Evolutionary conservation across 2,888 invertebrate species (phyloP).

Genomic region (Zhengitettix transpicula): DNA sequence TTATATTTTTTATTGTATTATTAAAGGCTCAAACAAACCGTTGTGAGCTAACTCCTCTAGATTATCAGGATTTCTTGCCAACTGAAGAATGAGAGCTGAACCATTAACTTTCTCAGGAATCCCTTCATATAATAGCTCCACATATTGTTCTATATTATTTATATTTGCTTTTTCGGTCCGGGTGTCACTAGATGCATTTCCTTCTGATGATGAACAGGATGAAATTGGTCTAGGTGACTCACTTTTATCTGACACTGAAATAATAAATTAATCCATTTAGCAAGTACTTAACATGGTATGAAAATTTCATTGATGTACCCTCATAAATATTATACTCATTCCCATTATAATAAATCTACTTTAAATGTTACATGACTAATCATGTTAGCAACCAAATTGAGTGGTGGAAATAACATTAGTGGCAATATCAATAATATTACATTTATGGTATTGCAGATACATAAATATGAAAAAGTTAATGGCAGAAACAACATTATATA

Average conservation of each 20-base stretch:
- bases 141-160: conserved; percentile 79
- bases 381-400: too few relatives aligned
- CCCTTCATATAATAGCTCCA: conserved; percentile 92
- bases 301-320: neutral
- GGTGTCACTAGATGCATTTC: conserved; percentile 19
- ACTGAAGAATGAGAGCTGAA: conserved; percentile 75
- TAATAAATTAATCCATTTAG: neutral
- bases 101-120: conserved; percentile 83
- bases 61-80: conserved; percentile 88
- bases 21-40: conserved; percentile 42
- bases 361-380: neutral
- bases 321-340: neutral
- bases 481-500: too few relatives aligned
- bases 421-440: too few relatives aligned
- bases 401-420: too few relatives aligned
- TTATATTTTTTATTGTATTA: too few relatives aligned
- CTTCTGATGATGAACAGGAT: conserved; percentile 9
- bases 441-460: too few relatives aligned
- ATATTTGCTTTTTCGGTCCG: conserved; percentile 49
- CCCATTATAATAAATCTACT: neutral
- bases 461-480: too few relatives aligned
- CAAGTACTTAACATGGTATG: neutral
- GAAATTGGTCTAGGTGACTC: conserved; percentile 7
- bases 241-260: neutral
- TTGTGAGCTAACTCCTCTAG: conserved; percentile 83